phyloP scores from a whole-genome alignment of 2,113 vertebrate genomes.

The Prolemur simus region DNA sequence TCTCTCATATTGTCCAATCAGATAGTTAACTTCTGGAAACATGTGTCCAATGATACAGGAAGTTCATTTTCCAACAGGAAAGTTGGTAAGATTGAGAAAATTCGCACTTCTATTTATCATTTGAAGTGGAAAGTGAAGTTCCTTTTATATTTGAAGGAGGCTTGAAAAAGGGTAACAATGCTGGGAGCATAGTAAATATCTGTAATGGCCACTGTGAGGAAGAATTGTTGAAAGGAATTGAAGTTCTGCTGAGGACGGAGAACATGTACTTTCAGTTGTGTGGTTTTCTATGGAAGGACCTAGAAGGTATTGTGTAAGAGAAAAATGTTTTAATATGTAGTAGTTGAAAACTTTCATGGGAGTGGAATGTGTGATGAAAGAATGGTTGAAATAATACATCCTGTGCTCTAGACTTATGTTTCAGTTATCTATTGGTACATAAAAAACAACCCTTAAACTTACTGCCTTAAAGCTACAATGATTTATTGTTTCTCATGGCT shows the following conservation, averaged over 20 bases:
- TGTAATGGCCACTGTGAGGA: neutral
- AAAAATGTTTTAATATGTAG: neutral
- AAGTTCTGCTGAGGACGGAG: neutral
- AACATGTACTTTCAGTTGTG: neutral
- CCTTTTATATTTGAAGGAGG: neutral
- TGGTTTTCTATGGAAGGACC: neutral
- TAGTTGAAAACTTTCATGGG: neutral
- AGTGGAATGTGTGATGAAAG: neutral
- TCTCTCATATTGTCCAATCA: neutral
- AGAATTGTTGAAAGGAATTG: neutral
- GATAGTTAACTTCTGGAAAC: neutral
- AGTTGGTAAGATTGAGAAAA: neutral
- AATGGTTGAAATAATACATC: neutral
- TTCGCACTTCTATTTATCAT: neutral
- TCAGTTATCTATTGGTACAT: neutral
- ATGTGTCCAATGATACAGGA: neutral
- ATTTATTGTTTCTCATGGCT: neutral
- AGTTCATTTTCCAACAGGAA: neutral
- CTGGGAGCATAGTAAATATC: neutral
- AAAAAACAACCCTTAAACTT: neutral
- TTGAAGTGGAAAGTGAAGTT: neutral
- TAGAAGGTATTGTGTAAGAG: neutral
- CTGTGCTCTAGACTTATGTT: neutral
- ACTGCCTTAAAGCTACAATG: neutral
- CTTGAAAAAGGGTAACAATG: neutral